These are phyloP conservation scores for Campaea margaritaria DNA, from an alignment of 2,888 invertebrate genomes.

Conservation along the genomic window DNA sequence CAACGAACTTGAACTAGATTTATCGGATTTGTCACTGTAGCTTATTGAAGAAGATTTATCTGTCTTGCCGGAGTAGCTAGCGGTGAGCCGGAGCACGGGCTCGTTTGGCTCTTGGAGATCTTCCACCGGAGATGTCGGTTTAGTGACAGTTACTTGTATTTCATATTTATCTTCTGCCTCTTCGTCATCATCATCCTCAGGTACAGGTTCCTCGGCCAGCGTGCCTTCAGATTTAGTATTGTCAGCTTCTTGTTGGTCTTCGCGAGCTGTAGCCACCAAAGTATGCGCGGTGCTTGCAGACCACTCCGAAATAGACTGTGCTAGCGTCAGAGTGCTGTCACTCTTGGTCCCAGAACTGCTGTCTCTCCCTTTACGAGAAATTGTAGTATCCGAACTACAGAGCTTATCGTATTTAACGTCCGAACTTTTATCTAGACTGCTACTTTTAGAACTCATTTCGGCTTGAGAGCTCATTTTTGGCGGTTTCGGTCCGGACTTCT, in stretches of 20 bases:
- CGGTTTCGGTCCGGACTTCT: conserved; percentile 82
- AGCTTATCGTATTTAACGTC: conserved; percentile 86
- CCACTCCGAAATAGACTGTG: conserved; percentile 93
- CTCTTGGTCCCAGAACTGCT: conserved; percentile 90
- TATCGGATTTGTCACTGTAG: conserved; percentile 81
- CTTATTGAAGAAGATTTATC: conserved; percentile 83
- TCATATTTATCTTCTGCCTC: conserved; percentile 56
- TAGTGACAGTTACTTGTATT: conserved; percentile 52
- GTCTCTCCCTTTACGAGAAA: conserved; percentile 82
- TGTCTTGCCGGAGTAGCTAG: conserved; percentile 64
- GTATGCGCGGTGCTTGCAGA: conserved; percentile 92
- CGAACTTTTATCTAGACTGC: conserved; percentile 84
- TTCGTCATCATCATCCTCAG: conserved; percentile 35
- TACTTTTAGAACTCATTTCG: conserved; percentile 85
- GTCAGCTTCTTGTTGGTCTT: conserved; percentile 74
- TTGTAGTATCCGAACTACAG: conserved; percentile 86
- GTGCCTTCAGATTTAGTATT: conserved; percentile 79
- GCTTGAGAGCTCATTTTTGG: conserved; percentile 71
- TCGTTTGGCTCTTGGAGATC: conserved; percentile 57
- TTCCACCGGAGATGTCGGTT: conserved; percentile 52
- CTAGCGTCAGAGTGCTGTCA: conserved; percentile 90
- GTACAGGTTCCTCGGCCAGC: conserved; percentile 70
- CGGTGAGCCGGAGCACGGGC: conserved; percentile 67
- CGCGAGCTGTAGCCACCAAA: conserved; percentile 86
- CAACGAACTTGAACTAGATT: conserved; percentile 81